phyloP scores from a whole-genome alignment of 2,888 invertebrate species.

The Unio delphinus region DNA sequence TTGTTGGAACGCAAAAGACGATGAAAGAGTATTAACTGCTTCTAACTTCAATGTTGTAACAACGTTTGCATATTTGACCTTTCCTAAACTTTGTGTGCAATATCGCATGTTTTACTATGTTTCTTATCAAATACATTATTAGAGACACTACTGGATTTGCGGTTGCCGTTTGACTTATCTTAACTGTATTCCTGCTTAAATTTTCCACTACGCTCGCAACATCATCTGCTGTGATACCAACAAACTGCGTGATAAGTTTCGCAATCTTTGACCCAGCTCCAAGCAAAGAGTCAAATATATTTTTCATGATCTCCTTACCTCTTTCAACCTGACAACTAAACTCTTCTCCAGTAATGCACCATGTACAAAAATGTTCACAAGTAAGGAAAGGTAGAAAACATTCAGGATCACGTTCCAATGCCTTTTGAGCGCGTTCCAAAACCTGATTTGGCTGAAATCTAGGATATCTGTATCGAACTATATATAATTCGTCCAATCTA shows the following conservation, averaged over 20 bases:
- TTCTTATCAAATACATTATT: no score
- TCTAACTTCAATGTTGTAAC: slow-evolving; percentile 7
- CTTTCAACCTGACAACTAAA: slow-evolving; percentile 14
- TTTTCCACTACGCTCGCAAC: not conserved
- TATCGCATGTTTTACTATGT: no score
- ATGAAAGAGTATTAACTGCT: slow-evolving; percentile 15
- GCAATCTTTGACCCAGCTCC: slow-evolving; percentile 13
- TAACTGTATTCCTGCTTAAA: slow-evolving; percentile 1
- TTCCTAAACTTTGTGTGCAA: not conserved
- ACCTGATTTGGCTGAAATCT: slow-evolving; percentile 10
- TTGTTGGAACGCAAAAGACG: slow-evolving; percentile 8
- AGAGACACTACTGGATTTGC: no score
- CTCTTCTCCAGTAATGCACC: slow-evolving; percentile 9
- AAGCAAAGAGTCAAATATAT: slow-evolving; percentile 1
- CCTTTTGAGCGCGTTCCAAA: slow-evolving; percentile 10
- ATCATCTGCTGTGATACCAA: slow-evolving; percentile 11
- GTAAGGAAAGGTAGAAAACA: not conserved
- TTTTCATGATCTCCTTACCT: not conserved
- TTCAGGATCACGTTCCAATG: not conserved
- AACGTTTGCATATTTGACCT: slow-evolving; percentile 11
- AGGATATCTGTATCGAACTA: slow-evolving; percentile 13
- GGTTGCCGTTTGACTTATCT: slow-evolving; percentile 4
- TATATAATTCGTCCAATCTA: slow-evolving; percentile 12
- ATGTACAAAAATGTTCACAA: slow-evolving; percentile 11
- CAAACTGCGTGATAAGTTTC: slow-evolving; percentile 4